Percentiles rank a stretch among this genome's conserved stretches.
Evolutionary conservation across 2,113 vertebrate genomes (phyloP).

Genomic region (Zosterops borbonicus): DNA sequence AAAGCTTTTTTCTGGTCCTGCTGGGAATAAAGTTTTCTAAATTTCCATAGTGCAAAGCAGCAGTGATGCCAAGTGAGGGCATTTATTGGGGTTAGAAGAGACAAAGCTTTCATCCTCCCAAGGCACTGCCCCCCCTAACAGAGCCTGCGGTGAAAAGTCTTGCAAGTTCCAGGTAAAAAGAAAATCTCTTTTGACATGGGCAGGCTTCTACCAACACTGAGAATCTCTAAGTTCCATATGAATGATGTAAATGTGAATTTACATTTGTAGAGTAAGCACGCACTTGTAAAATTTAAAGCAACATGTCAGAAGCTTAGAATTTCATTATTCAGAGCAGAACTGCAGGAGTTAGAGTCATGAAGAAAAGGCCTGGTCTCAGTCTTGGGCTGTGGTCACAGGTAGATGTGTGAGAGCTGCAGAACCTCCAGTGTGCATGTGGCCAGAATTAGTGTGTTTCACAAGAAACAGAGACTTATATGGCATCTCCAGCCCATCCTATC

Average conservation of each 20-base stretch:
- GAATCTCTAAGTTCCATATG: not conserved
- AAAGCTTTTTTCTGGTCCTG: not conserved
- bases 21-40: not conserved
- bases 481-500: not conserved
- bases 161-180: not conserved
- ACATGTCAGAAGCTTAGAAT: not conserved
- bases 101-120: not conserved
- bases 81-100: conserved; percentile 5
- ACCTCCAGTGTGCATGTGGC: not conserved
- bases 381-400: not conserved
- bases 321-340: not conserved
- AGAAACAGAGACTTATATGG: not conserved
- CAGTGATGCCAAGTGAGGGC: not conserved
- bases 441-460: not conserved
- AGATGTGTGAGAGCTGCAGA: not conserved
- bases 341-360: fast-evolving
- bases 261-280: not conserved
- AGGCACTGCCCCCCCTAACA: not conserved
- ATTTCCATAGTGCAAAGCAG: not conserved
- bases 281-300: not conserved
- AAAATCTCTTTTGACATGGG: not conserved
- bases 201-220: not conserved
- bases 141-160: not conserved
- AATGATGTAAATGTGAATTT: not conserved
- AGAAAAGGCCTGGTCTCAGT: not conserved